phyloP scores from a whole-genome alignment of 2,888 invertebrate genomes.

The Linyphia triangularis region DNA sequence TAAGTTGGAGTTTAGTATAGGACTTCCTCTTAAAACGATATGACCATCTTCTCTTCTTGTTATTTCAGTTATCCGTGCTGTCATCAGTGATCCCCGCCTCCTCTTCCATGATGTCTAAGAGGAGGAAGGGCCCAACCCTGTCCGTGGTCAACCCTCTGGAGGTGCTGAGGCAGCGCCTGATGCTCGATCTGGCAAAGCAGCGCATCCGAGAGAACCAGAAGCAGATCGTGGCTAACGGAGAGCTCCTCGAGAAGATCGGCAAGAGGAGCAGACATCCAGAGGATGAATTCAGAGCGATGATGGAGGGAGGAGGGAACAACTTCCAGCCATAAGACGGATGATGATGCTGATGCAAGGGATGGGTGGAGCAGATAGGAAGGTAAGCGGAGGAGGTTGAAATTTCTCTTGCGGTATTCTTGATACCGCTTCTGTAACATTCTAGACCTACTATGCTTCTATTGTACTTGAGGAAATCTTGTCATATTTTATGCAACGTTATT shows the following conservation, averaged over 20 bases:
- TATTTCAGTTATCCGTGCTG: too few species aligned
- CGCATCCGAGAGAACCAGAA: constrained; percentile 88
- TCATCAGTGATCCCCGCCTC: background rate
- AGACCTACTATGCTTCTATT: too few species aligned
- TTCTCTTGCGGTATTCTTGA: too few species aligned
- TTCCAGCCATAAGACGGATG: constrained; percentile 23
- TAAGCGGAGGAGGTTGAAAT: background rate
- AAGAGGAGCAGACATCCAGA: constrained; percentile 84
- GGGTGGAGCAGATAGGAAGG: constrained; percentile 7
- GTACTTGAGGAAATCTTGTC: too few species aligned
- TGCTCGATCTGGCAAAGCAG: constrained; percentile 91
- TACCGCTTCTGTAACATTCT: too few species aligned
- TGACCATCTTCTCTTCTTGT: too few species aligned
- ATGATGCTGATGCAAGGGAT: background rate
- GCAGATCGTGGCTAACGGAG: constrained; percentile 81
- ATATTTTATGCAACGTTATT: background rate
- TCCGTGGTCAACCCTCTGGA: constrained; percentile 93
- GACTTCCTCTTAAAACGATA: too few species aligned
- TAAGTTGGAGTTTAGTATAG: too few species aligned
- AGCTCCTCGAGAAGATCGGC: constrained; percentile 75
- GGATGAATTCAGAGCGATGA: background rate
- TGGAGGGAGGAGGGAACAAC: constrained; percentile 20
- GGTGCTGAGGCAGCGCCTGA: constrained; percentile 88
- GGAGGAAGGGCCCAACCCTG: constrained; percentile 82
- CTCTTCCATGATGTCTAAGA: constrained; percentile 32